These are phyloP conservation scores for Sapajus apella DNA, from an alignment of 2,113 vertebrate genomes.

Conservation along the genomic window DNA sequence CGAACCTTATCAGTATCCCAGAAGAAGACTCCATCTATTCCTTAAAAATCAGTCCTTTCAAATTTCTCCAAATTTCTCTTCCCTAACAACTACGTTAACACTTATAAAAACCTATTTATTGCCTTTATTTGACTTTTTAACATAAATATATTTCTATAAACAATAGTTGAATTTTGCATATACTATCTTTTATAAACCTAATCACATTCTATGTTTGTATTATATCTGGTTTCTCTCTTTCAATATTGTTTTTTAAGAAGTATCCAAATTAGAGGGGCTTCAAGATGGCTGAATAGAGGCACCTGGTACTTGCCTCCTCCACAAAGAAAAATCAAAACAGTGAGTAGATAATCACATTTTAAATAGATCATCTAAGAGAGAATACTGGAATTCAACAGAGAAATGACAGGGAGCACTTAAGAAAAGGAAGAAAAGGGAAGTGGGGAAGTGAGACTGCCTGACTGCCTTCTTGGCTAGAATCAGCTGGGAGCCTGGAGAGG, in stretches of 20 bases:
- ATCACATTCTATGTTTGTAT: background rate
- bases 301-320: background rate
- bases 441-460: background rate
- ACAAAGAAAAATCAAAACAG: background rate
- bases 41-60: background rate
- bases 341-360: background rate
- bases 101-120: background rate
- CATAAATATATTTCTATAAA: background rate
- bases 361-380: background rate
- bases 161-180: background rate
- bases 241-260: background rate
- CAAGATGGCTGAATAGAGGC: background rate
- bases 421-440: background rate
- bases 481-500: background rate
- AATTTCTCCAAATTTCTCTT: background rate
- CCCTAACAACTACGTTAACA: background rate
- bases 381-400: background rate
- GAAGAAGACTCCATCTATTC: background rate
- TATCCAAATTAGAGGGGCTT: background rate
- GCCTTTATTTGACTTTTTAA: constrained; percentile 4
- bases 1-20: background rate
- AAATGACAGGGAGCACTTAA: background rate
- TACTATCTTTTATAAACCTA: background rate
- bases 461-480: background rate
- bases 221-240: background rate